These are phyloP conservation scores for Micromussa lordhowensis DNA, from an alignment of 92 coral and sea anemone species.

Conservation along the genomic window DNA sequence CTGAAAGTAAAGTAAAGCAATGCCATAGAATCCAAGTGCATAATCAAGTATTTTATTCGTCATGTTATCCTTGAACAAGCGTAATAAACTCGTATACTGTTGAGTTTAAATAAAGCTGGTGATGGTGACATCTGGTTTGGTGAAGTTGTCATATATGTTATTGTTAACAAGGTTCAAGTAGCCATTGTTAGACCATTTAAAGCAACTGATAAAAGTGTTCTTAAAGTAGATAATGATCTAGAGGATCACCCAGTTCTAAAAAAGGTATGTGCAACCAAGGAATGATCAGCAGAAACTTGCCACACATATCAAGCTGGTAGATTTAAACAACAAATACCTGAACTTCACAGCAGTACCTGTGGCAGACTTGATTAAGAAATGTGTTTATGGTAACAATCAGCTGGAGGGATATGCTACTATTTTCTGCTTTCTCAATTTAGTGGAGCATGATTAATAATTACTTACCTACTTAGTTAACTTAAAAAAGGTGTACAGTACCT, in stretches of 20 bases:
- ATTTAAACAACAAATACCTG: not conserved
- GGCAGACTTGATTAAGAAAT: not conserved
- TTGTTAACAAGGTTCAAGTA: not conserved
- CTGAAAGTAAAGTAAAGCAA: not conserved
- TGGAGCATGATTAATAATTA: slow-evolving; percentile 2
- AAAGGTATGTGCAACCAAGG: slow-evolving; percentile 1
- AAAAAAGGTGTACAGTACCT: too few species aligned
- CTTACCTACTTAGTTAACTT: too few species aligned
- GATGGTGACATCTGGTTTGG: not conserved
- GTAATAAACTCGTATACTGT: not conserved
- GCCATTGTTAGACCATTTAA: slow-evolving; percentile 9
- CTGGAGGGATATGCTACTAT: not conserved
- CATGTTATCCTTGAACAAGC: slow-evolving; percentile 1
- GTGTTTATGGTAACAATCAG: slow-evolving; percentile 7
- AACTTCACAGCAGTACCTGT: not conserved
- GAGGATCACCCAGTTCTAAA: not conserved
- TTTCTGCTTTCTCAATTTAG: not conserved
- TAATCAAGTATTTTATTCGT: not conserved
- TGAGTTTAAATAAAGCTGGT: slow-evolving; percentile 3
- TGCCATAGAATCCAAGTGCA: not conserved
- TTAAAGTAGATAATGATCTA: slow-evolving; percentile 3
- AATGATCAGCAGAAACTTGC: not conserved
- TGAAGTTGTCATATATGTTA: not conserved
- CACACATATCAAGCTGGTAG: slow-evolving; percentile 9
- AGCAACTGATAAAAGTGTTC: not conserved